phyloP scores from a whole-genome alignment of 2,888 invertebrate species.

The Erebia epiphron region DNA sequence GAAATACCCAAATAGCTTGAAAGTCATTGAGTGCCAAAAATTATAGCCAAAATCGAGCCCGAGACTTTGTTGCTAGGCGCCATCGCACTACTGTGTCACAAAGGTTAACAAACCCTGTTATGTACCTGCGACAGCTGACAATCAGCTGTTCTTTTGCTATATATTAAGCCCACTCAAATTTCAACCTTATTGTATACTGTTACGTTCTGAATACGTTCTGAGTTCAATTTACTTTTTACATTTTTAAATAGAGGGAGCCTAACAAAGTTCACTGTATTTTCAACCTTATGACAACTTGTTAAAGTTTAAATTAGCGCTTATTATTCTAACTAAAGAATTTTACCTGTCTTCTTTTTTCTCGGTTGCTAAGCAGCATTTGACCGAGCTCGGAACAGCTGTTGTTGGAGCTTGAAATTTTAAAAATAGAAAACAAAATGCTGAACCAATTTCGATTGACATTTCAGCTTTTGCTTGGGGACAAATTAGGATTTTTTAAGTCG shows the following conservation, averaged over 20 bases:
- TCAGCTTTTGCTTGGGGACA: background rate
- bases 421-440: constrained; percentile 8
- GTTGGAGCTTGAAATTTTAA: background rate
- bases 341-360: constrained; percentile 1
- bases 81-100: background rate
- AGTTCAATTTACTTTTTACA: background rate
- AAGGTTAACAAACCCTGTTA: background rate
- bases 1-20: no score
- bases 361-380: constrained; percentile 6
- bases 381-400: constrained; percentile 1
- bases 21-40: no score
- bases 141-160: background rate
- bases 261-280: background rate
- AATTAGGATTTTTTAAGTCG: background rate
- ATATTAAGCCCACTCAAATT: background rate
- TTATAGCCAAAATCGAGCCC: no score
- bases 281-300: background rate
- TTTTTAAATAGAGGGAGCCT: no score
- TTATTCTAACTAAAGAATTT: background rate
- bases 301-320: background rate
- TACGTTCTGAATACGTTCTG: fast-evolving
- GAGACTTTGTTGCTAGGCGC: no score
- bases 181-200: no score
- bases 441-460: constrained; percentile 12
- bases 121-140: constrained; percentile 13